Evolutionary conservation across 2,797 vertebrate genomes (phyloP), one percentile per base, ranked within the genome.

Genomic region (Hippoglossus hippoglossus): DNA sequence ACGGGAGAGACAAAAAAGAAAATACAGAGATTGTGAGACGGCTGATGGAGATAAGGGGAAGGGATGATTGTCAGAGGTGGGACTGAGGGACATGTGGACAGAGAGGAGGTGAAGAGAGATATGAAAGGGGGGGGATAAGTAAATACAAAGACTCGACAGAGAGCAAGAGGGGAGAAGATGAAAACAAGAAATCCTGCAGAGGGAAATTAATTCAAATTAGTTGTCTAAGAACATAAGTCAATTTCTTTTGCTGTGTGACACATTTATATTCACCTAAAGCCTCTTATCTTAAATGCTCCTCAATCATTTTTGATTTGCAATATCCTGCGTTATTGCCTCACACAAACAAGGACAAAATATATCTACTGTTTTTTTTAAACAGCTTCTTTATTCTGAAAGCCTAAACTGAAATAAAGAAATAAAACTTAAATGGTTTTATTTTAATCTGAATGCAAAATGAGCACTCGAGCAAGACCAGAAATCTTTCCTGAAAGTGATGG

Each of bases 251-350:
- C 22, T 28, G 34, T 63, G 25, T 60, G 25, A 67, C 6, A 41
- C 34, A 79, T 87, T 81, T 63, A 68, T 63, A 77, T 80, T 79
- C 54, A 25, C n/a, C 51, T 73, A 44, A 59, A 65, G 58, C 28
- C 22, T 46, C 44, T 15, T 5, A 0, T 46, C 44, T 44, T 67
- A 63, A 71, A 75, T 3, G n/a, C 21, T 46, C 46, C 58, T 64
- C 39, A 31, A 13, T 51, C 0, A 5, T 36, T 75, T 54, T 13
- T 70, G 12, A 39, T 7, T 60, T 58, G 18, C 63, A 36, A 56
- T 22, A 28, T 51, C 41, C 49, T 25, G 4, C 2, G 16, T 6
- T 46, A 46, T 46, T 7, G 5, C 18, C 44, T 46, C 44, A 36
- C n/a, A n/a, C 26, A 58, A 54, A 69, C 39, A 5, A 21, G 22